These are phyloP conservation scores for Macrotus californicus DNA, from an alignment of 2,113 vertebrate species.

Conservation along the genomic window DNA sequence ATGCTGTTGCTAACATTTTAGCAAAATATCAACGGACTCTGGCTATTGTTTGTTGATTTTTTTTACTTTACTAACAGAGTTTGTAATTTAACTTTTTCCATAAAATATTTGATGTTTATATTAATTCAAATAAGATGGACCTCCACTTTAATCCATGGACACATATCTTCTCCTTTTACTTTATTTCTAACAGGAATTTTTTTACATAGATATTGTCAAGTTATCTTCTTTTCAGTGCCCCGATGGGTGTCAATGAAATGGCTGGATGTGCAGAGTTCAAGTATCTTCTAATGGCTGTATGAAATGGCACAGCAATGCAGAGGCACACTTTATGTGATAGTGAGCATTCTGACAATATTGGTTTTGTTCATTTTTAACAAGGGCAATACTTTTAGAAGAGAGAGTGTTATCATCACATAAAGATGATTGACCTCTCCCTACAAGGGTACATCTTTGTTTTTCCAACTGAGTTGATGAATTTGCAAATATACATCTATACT, in stretches of 20 bases:
- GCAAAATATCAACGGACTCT: background rate
- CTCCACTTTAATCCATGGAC: background rate
- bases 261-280: background rate
- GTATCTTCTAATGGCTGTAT: background rate
- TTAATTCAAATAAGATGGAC: background rate
- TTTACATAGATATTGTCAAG: background rate
- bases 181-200: background rate
- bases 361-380: background rate
- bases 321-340: accelerated
- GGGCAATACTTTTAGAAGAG: background rate
- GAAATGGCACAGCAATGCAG: background rate
- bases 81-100: background rate
- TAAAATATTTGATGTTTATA: background rate
- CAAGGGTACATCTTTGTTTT: background rate
- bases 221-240: background rate
- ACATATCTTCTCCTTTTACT: background rate
- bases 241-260: background rate
- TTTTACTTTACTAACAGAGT: background rate
- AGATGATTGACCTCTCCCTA: background rate
- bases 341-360: background rate
- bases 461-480: background rate
- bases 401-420: background rate
- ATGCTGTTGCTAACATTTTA: background rate
- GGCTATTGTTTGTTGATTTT: background rate
- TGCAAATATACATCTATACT: background rate